These are phyloP conservation scores for Caerostris extrusa DNA, from an alignment of 1,140 invertebrate genomes.

Conservation along the genomic window DNA sequence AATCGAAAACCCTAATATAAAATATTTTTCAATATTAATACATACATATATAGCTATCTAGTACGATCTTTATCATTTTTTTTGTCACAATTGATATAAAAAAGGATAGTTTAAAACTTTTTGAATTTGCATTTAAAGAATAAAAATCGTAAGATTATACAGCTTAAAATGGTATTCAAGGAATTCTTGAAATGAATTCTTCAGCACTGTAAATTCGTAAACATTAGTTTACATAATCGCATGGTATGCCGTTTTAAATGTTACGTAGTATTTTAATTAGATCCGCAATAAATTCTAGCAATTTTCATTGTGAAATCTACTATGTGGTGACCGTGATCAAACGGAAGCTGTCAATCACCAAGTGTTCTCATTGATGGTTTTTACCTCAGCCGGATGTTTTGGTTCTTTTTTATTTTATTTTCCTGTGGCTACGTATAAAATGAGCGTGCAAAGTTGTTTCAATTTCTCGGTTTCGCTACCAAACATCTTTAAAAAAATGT, in stretches of 20 bases:
- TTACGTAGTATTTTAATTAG: constrained; percentile 35
- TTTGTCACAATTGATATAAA: too few relatives aligned
- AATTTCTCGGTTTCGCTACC: neutral
- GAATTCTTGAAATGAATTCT: neutral
- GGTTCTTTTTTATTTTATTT: neutral
- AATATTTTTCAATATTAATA: too few relatives aligned
- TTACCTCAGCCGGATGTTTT: constrained; percentile 46
- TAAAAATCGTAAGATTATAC: too few relatives aligned
- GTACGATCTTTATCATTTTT: too few relatives aligned
- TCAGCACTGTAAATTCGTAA: neutral
- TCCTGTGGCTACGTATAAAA: constrained; percentile 3
- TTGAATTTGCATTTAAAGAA: too few relatives aligned
- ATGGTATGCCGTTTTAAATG: neutral
- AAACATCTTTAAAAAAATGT: neutral
- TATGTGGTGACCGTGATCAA: neutral
- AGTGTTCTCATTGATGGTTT: constrained; percentile 11
- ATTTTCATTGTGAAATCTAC: constrained; percentile 51
- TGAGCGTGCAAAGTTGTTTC: neutral
- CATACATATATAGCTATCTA: too few relatives aligned
- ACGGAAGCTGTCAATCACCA: constrained; percentile 56
- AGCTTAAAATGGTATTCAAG: too few relatives aligned
- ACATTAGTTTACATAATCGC: neutral
- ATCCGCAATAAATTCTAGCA: constrained; percentile 5
- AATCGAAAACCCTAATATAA: too few relatives aligned
- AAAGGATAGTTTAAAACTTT: too few relatives aligned